Evolutionary conservation across 2,113 vertebrate species (phyloP).

Genomic region (Ceyx cyanopectus): DNA sequence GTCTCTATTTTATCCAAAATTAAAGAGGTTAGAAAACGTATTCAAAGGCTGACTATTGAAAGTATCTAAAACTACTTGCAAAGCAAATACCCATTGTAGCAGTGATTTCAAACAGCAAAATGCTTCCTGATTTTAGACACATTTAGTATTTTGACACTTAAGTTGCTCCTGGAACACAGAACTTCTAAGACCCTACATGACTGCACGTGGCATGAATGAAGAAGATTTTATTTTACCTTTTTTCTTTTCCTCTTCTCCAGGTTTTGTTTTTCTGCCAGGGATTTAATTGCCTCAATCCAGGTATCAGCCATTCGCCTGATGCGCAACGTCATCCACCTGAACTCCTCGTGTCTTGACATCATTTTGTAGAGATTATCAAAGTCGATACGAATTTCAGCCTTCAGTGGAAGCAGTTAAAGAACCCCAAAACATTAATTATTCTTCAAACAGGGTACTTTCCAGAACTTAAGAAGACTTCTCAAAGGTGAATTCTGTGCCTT

Average conservation of each 20-base stretch:
- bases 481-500: not conserved
- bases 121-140: not conserved
- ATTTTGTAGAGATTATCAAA: conserved; percentile 92
- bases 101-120: not conserved
- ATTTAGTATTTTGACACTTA: not conserved
- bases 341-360: conserved; percentile 95
- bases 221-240: conserved; percentile 82
- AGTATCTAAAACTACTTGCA: not conserved
- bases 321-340: conserved; percentile 97
- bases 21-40: not conserved
- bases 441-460: not conserved
- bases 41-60: not conserved
- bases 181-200: not conserved
- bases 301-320: conserved; percentile 95
- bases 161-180: not conserved
- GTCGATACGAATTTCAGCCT: conserved; percentile 92
- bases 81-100: not conserved
- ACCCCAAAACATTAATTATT: not conserved
- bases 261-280: conserved; percentile 93
- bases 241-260: conserved; percentile 88
- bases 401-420: conserved; percentile 33
- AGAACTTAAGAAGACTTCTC: not conserved
- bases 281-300: conserved; percentile 92
- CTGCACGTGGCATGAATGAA: not conserved
- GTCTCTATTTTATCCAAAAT: not conserved